Percentiles rank a stretch among this genome's conserved stretches.
phyloP scores from a whole-genome alignment of 92 coral and sea anemone species.

The Hydrozoanthus gracilis region DNA sequence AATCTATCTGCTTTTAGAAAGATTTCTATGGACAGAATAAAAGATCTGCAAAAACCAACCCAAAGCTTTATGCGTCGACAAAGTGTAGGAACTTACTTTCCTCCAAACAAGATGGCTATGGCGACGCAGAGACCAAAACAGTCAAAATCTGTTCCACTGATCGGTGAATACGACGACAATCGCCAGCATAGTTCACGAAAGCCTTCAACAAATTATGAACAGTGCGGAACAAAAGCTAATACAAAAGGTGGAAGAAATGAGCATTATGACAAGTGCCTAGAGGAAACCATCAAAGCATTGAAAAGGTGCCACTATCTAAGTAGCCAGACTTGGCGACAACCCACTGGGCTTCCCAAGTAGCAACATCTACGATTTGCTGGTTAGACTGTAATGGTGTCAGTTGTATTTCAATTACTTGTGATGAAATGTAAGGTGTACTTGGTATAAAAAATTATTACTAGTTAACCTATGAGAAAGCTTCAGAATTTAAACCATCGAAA shows the following conservation, averaged over 20 bases:
- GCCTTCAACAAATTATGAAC: conserved; percentile 22
- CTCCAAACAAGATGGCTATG: neutral
- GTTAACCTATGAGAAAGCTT: too few relatives aligned
- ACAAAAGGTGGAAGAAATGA: neutral
- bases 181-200: conserved; percentile 24
- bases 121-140: neutral
- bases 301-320: conserved; percentile 48
- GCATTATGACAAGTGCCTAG: conserved; percentile 9
- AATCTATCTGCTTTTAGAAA: conserved; percentile 23
- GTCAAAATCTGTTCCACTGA: neutral
- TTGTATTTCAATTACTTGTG: too few relatives aligned
- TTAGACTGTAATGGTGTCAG: too few relatives aligned
- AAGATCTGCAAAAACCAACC: conserved; percentile 58
- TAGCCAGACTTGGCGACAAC: too few relatives aligned
- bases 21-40: conserved; percentile 30
- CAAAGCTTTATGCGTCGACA: conserved; percentile 49
- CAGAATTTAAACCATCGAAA: too few relatives aligned
- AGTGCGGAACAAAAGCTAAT: neutral
- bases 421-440: too few relatives aligned
- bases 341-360: too few relatives aligned
- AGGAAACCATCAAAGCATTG: conserved; percentile 43
- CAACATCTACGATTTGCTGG: too few relatives aligned
- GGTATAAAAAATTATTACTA: too few relatives aligned
- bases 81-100: neutral
- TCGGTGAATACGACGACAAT: neutral